Percentiles rank a stretch among this genome's conserved stretches.
These are phyloP conservation scores for Keiferia lycopersicella DNA, from an alignment of 2,888 invertebrate species.

Conservation along the genomic window DNA sequence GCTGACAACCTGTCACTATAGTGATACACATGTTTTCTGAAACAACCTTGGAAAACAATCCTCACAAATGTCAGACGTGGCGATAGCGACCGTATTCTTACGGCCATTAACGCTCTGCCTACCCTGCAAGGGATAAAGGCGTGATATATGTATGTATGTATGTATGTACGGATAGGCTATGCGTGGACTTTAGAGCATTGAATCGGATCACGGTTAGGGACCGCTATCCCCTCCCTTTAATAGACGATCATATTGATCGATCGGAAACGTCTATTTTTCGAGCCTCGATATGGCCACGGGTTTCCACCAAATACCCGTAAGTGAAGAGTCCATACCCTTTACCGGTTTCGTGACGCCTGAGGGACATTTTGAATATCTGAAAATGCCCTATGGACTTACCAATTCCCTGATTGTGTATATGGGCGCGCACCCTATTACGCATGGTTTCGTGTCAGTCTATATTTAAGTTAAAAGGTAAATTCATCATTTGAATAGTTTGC, in stretches of 20 bases:
- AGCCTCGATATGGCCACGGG: slow-evolving; percentile 24
- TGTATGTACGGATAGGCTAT: slow-evolving; percentile 16
- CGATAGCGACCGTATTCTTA: too few species aligned
- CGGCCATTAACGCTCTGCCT: too few species aligned
- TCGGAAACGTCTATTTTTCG: slow-evolving; percentile 17
- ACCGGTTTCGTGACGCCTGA: slow-evolving; percentile 29
- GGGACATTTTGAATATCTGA: slow-evolving; percentile 29
- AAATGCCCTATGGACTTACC: slow-evolving; percentile 30
- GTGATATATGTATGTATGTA: too few species aligned
- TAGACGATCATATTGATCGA: slow-evolving; percentile 15
- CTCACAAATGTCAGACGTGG: too few species aligned
- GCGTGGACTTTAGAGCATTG: slow-evolving; percentile 21
- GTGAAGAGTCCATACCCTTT: slow-evolving; percentile 24
- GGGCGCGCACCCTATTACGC: too few species aligned
- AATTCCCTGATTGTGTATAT: slow-evolving; percentile 28
- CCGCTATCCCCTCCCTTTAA: slow-evolving; percentile 16
- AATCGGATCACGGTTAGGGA: slow-evolving; percentile 19
- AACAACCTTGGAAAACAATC: too few species aligned
- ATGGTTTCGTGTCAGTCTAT: too few species aligned
- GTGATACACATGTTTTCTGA: too few species aligned
- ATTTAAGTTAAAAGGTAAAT: too few species aligned
- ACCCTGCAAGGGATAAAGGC: too few species aligned
- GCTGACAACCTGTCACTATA: too few species aligned
- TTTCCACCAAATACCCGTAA: slow-evolving; percentile 31
- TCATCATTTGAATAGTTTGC: too few species aligned